These are phyloP conservation scores for Luperina nickerlii DNA, from an alignment of 2,888 invertebrate genomes.

Conservation along the genomic window DNA sequence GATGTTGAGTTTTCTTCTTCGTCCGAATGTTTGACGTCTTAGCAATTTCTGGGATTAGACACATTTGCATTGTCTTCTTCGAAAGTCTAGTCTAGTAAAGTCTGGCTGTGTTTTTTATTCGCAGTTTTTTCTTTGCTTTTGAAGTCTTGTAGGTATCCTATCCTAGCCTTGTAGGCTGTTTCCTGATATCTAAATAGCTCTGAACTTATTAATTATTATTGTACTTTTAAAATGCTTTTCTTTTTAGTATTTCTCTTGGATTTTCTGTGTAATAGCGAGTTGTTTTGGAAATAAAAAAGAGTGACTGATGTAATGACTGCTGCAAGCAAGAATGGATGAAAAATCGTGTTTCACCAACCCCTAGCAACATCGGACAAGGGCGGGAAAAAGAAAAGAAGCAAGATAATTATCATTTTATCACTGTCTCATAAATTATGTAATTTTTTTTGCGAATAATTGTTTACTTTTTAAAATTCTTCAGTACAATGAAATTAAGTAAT, in stretches of 20 bases:
- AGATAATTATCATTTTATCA: background rate
- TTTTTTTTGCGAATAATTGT: background rate
- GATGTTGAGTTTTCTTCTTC: conserved; percentile 30
- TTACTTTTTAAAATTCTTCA: background rate
- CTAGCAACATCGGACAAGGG: too few relatives aligned
- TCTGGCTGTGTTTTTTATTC: background rate
- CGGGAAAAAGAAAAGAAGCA: too few relatives aligned
- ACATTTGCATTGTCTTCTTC: conserved; percentile 11
- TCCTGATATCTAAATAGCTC: background rate
- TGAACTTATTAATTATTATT: background rate
- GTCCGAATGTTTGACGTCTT: conserved; percentile 19
- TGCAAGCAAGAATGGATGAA: too few relatives aligned
- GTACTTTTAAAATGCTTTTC: background rate
- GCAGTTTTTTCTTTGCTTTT: background rate
- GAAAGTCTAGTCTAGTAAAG: background rate
- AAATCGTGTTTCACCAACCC: too few relatives aligned
- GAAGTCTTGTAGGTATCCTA: background rate
- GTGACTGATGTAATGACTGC: too few relatives aligned
- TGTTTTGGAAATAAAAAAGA: too few relatives aligned
- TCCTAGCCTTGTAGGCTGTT: too few relatives aligned
- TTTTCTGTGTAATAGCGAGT: background rate
- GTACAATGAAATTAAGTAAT: too few relatives aligned
- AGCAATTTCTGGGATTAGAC: background rate
- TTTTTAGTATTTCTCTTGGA: background rate
- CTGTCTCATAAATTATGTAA: background rate